phyloP scores from a whole-genome alignment of 2,113 vertebrate species.

The Plestiodon gilberti region DNA sequence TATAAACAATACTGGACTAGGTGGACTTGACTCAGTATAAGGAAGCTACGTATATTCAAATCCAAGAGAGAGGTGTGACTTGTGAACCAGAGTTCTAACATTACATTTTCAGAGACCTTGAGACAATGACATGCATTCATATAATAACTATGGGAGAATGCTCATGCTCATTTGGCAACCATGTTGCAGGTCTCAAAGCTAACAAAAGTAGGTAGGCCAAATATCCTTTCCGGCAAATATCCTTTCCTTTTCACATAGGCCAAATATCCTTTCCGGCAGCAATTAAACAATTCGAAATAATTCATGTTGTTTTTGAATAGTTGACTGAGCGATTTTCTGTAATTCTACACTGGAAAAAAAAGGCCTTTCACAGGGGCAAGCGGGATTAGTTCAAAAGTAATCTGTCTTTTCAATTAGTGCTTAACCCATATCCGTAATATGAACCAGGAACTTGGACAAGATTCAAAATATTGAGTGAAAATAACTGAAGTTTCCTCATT shows the following conservation, averaged over 20 bases:
- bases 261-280: not conserved
- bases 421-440: conserved; percentile 43
- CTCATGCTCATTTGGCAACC: not conserved
- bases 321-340: not conserved
- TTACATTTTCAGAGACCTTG: not conserved
- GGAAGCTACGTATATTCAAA: no score
- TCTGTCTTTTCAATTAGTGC: conserved; percentile 38
- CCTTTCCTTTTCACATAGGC: not conserved
- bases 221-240: not conserved
- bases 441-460: conserved; percentile 33
- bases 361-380: not conserved
- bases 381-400: conserved; percentile 22
- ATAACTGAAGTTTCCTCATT: conserved; percentile 53
- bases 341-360: conserved; percentile 12
- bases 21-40: no score
- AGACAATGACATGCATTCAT: no score
- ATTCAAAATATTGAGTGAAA: not conserved
- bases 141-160: not conserved
- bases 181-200: not conserved
- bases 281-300: not conserved
- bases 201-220: not conserved
- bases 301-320: not conserved
- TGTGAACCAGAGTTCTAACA: not conserved
- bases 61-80: not conserved
- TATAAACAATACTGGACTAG: no score